A percentile compares a stretch with the other conserved stretches of the same genome.
Evolutionary conservation across 2,888 invertebrate genomes (phyloP).

Genomic region (Cryptocephalus moraei): DNA sequence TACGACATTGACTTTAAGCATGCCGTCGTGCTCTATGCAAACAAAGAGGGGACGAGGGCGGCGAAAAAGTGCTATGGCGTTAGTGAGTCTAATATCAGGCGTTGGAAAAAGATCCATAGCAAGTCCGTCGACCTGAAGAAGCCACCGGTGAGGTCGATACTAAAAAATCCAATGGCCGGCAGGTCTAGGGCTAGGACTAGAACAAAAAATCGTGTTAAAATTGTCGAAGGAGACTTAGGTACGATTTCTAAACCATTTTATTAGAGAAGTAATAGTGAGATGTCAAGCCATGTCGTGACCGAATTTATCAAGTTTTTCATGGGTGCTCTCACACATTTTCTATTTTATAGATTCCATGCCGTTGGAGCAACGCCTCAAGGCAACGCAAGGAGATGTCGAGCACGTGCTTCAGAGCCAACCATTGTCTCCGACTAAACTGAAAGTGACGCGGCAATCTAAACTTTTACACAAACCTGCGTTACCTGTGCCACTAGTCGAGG

Average conservation of each 20-base stretch:
- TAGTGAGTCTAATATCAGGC: conserved; percentile 28
- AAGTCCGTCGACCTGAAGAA: conserved; percentile 14
- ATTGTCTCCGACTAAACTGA: conserved; percentile 31
- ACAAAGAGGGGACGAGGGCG: conserved; percentile 25
- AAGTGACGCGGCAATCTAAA: conserved; percentile 27
- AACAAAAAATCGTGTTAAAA: not conserved
- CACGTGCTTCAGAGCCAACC: conserved; percentile 27
- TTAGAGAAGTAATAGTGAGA: not conserved
- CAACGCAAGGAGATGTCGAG: conserved; percentile 7
- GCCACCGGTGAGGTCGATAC: not conserved
- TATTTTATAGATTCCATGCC: conserved; percentile 26
- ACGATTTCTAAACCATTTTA: not conserved
- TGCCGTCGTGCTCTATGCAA: conserved; percentile 28
- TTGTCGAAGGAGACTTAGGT: conserved; percentile 1
- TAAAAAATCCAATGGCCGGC: no score
- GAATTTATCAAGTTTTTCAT: no score
- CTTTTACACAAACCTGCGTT: conserved; percentile 9
- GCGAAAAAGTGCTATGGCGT: conserved; percentile 28
- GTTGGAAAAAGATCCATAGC: conserved; percentile 27
- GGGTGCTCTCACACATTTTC: not conserved
- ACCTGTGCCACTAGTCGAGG: conserved; percentile 15
- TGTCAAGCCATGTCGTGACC: no score
- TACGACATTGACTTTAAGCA: conserved; percentile 29
- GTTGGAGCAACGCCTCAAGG: conserved; percentile 22
- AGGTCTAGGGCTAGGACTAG: no score